A percentile compares a stretch with the other conserved stretches of the same genome.
Evolutionary conservation across 1,140 invertebrate species (phyloP).

Genomic region (Caenorhabditis brenneri): DNA sequence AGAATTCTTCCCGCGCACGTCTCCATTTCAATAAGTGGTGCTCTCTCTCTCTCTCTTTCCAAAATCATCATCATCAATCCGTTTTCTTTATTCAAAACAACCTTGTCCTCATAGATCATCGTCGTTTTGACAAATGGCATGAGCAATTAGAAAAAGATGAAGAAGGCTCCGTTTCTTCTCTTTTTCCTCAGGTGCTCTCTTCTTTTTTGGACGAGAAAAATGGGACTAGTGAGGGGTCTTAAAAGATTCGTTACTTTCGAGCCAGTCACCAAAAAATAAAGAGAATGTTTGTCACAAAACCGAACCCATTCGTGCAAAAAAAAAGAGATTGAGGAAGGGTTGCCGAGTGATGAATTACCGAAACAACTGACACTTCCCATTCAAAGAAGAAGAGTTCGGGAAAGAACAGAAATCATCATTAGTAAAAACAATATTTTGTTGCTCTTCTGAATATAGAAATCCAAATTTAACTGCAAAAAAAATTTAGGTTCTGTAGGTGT

Average conservation of each 20-base stretch:
- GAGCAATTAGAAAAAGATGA: slow-evolving; percentile 21
- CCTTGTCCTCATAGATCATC: slow-evolving; percentile 36
- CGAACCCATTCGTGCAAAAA: slow-evolving; percentile 3
- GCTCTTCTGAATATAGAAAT: neutral
- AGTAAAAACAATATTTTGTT: too few species aligned
- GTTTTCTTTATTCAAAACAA: slow-evolving; percentile 15
- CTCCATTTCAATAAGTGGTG: neutral
- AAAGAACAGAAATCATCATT: neutral
- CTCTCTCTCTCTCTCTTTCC: neutral
- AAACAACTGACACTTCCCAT: slow-evolving; percentile 41
- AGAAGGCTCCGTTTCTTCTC: neutral
- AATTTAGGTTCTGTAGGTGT: too few species aligned
- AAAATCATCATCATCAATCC: slow-evolving; percentile 16
- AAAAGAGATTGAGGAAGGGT: slow-evolving; percentile 6
- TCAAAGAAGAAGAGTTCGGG: too few species aligned
- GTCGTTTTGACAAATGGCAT: slow-evolving; percentile 38
- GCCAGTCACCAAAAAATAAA: slow-evolving; percentile 12
- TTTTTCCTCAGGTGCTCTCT: neutral
- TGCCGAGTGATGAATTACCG: slow-evolving; percentile 34
- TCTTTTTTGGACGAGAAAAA: neutral
- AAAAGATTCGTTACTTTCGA: slow-evolving; percentile 4
- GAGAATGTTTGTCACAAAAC: slow-evolving; percentile 29
- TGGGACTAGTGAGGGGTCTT: neutral
- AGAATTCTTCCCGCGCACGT: too few species aligned
- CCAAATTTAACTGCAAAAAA: too few species aligned